Evolutionary conservation across 2,888 invertebrate genomes (phyloP).

Genomic region (Alviniconcha strummeri): DNA sequence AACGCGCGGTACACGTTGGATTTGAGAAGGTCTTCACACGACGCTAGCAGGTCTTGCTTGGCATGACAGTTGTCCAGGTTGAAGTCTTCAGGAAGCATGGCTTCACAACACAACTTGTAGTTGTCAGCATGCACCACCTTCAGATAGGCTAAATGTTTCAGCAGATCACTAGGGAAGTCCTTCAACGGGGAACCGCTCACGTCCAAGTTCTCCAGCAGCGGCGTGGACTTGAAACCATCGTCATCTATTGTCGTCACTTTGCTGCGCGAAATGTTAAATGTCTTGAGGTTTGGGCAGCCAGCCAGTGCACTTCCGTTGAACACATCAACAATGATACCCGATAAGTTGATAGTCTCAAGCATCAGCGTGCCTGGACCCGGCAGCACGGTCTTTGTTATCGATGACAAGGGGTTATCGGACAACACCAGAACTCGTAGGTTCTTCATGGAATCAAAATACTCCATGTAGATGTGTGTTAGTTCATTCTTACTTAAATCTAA

Average conservation of each 20-base stretch:
- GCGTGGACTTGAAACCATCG: background rate
- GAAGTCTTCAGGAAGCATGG: conserved; percentile 21
- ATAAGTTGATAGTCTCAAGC: background rate
- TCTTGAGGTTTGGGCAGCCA: background rate
- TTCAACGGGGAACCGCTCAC: background rate
- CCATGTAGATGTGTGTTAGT: background rate
- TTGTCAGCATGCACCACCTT: conserved; percentile 29
- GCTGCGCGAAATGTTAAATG: background rate
- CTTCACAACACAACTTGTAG: conserved; percentile 35
- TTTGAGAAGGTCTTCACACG: conserved; percentile 36
- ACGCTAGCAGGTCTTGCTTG: conserved; percentile 35
- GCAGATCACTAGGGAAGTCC: background rate
- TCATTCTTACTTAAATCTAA: background rate
- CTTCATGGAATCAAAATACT: background rate
- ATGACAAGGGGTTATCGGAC: background rate
- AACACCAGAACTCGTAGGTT: background rate
- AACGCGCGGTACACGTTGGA: conserved; percentile 13
- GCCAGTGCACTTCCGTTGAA: background rate
- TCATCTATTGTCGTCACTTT: background rate
- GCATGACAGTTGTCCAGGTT: conserved; percentile 25
- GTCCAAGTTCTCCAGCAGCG: background rate
- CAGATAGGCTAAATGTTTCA: background rate
- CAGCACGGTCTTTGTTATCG: background rate
- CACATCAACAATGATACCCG: background rate
- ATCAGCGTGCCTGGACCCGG: background rate